Percentiles rank a stretch among this genome's conserved stretches.
These are phyloP conservation scores for Nothocercus julius DNA, from an alignment of 2,113 vertebrate species.

Conservation along the genomic window DNA sequence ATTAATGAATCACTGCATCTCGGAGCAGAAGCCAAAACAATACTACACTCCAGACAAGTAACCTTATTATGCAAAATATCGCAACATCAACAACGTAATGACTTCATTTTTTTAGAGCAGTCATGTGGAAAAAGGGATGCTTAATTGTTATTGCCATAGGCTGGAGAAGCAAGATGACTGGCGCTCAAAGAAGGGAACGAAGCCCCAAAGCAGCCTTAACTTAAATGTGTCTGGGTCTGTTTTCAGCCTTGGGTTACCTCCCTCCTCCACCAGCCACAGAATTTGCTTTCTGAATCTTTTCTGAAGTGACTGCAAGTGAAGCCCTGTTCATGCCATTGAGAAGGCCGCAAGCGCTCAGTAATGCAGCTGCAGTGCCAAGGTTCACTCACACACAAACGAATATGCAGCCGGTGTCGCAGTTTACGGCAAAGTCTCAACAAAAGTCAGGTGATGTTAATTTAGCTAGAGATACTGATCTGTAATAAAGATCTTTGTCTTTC, in stretches of 20 bases:
- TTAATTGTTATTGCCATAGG: background rate
- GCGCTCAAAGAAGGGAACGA: background rate
- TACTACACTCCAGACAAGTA: background rate
- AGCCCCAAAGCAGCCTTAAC: background rate
- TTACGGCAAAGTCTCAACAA: background rate
- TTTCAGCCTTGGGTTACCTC: background rate
- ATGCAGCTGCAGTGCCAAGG: background rate
- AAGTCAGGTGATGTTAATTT: background rate
- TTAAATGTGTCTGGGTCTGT: background rate
- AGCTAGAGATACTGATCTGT: background rate
- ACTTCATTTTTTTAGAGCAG: background rate
- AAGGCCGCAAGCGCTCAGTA: background rate
- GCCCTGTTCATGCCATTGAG: rapidly evolving
- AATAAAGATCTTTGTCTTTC: background rate
- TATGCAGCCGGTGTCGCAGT: background rate
- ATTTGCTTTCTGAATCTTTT: background rate
- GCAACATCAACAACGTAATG: background rate
- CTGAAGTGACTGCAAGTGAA: too few relatives aligned
- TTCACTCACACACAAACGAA: background rate
- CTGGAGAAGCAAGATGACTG: background rate
- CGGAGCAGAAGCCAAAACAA: background rate
- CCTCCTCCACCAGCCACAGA: background rate
- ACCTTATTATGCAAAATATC: background rate
- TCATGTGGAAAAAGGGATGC: background rate
- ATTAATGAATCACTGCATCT: background rate